Evolutionary conservation across 2,797 vertebrate genomes (phyloP).

Genomic region (Thripadectes ignobilis): DNA sequence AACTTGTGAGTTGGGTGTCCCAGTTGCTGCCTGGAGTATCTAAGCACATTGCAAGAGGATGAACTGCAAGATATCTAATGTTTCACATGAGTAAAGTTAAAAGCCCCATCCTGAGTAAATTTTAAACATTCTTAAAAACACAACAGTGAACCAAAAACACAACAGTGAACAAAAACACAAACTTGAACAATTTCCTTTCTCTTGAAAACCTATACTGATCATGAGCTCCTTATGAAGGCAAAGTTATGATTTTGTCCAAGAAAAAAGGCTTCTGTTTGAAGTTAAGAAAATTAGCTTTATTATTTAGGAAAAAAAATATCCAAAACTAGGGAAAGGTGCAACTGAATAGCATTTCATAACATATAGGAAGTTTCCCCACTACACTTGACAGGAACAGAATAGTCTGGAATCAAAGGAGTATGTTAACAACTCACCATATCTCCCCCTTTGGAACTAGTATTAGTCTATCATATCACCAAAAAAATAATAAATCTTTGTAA

Average conservation of each 20-base stretch:
- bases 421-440: constrained; percentile 58
- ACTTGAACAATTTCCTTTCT: neutral
- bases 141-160: neutral
- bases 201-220: neutral
- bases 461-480: constrained; percentile 40
- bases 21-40: neutral
- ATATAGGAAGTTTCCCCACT: constrained; percentile 4
- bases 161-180: neutral
- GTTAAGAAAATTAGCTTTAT: neutral
- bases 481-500: constrained; percentile 60
- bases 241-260: neutral
- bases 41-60: neutral
- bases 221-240: neutral
- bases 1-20: neutral
- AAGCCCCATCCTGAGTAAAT: constrained; percentile 1
- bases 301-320: neutral
- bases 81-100: neutral
- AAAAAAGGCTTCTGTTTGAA: constrained; percentile 12
- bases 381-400: constrained; percentile 34
- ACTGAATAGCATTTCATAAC: neutral
- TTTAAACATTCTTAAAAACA: neutral
- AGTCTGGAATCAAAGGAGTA: constrained; percentile 5
- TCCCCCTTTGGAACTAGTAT: constrained; percentile 47
- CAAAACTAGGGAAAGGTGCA: neutral
- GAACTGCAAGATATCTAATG: neutral